Conservation (phyloP, 2,113 vertebrate genomes). For the Thryonomys swinderianus region DNA sequence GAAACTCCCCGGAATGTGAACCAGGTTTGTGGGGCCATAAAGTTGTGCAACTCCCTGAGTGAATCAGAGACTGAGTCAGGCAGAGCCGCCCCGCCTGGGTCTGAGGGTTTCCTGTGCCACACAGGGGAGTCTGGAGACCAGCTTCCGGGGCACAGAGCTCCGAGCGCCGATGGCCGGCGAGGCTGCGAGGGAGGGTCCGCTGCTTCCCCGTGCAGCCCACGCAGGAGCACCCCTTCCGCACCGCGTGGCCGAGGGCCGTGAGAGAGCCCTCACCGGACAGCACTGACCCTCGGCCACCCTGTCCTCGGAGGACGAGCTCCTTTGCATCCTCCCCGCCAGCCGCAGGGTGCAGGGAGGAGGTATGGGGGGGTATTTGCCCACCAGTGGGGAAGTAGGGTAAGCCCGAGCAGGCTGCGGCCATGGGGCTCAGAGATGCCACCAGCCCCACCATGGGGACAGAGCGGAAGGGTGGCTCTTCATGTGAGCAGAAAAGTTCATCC, state of each 20-base stretch:
- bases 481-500: constrained; percentile 12
- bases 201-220: background rate
- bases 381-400: background rate
- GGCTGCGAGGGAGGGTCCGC: background rate
- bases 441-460: constrained; percentile 9
- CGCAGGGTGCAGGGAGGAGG: background rate
- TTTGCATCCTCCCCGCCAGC: background rate
- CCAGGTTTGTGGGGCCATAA: background rate
- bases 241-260: background rate
- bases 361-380: background rate
- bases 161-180: background rate
- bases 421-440: background rate
- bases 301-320: background rate
- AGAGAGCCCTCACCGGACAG: background rate
- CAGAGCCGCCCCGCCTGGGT: background rate
- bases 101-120: background rate
- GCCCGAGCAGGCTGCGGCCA: background rate
- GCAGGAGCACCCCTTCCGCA: background rate
- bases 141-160: background rate
- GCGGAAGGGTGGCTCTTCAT: constrained; percentile 9
- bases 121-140: background rate
- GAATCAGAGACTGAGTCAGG: constrained; percentile 17
- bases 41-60: background rate
- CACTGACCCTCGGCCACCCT: background rate
- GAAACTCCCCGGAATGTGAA: constrained; percentile 10